A percentile compares a stretch with the other conserved stretches of the same genome.
Evolutionary conservation across 2,113 vertebrate genomes (phyloP).

Genomic region (Macquaria ambigua): DNA sequence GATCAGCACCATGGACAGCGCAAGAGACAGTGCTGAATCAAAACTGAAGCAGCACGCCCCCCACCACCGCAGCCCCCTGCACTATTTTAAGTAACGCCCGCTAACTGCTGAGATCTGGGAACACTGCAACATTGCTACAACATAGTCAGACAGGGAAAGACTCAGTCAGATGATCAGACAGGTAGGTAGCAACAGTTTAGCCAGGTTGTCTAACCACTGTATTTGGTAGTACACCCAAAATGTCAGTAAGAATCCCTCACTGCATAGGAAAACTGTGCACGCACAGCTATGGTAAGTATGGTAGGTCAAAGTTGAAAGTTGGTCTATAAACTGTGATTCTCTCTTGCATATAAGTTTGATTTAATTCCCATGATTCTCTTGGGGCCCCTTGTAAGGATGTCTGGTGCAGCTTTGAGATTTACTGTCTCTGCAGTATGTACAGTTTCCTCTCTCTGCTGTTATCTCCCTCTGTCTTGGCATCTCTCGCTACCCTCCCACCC

Average conservation of each 20-base stretch:
- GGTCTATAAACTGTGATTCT: not conserved
- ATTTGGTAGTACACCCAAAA: not conserved
- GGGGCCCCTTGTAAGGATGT: not conserved
- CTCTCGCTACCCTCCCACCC: constrained; percentile 12
- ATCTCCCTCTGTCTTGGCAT: constrained; percentile 61
- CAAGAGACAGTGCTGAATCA: not conserved
- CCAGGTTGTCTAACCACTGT: too few relatives aligned
- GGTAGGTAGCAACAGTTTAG: too few relatives aligned
- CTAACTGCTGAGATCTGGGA: too few relatives aligned
- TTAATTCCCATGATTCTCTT: too few relatives aligned
- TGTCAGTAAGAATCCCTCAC: not conserved
- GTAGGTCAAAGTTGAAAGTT: not conserved
- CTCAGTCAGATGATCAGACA: too few relatives aligned
- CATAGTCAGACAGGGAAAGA: too few relatives aligned
- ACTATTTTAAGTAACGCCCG: too few relatives aligned
- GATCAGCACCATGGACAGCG: constrained; percentile 62
- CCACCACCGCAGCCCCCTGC: too few relatives aligned
- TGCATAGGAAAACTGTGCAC: not conserved
- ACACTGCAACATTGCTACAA: too few relatives aligned
- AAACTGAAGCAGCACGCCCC: too few relatives aligned
- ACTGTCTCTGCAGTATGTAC: constrained; percentile 6
- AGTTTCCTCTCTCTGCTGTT: constrained; percentile 20
- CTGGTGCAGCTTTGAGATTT: not conserved
- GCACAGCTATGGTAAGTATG: not conserved
- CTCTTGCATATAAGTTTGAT: too few relatives aligned